A percentile compares a stretch with the other conserved stretches of the same genome.
Evolutionary conservation across 2,113 vertebrate genomes (phyloP).

Genomic region (Leucopsar rothschildi): DNA sequence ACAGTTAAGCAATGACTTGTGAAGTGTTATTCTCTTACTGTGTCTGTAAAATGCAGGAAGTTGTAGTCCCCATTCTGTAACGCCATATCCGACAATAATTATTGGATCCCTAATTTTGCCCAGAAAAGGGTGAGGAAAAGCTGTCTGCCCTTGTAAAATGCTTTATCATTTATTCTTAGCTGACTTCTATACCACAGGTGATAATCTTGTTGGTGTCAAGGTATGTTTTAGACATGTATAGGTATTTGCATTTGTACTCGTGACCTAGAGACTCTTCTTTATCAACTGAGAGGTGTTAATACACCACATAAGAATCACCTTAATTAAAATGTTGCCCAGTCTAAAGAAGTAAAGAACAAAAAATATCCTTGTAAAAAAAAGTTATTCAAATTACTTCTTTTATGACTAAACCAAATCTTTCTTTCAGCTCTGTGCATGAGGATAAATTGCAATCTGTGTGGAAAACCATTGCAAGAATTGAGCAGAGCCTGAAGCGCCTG

Average conservation of each 20-base stretch:
- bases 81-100: neutral
- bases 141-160: neutral
- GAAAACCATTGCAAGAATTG: neutral
- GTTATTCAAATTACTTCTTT: neutral
- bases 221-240: neutral
- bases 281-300: neutral
- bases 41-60: neutral
- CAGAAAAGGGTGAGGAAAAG: neutral
- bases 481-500: neutral
- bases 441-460: neutral
- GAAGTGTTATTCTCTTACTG: neutral
- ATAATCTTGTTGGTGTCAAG: neutral
- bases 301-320: accelerated
- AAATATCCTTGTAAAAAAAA: neutral
- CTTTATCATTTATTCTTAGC: neutral
- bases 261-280: neutral
- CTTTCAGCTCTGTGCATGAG: neutral
- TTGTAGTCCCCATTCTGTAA: neutral
- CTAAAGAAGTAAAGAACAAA: neutral
- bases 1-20: neutral
- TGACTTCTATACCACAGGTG: neutral
- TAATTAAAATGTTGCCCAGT: neutral
- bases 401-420: neutral
- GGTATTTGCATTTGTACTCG: neutral
- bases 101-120: neutral